Evolutionary conservation across 1,140 invertebrate species (phyloP).

Genomic region (Batillaria attramentaria): DNA sequence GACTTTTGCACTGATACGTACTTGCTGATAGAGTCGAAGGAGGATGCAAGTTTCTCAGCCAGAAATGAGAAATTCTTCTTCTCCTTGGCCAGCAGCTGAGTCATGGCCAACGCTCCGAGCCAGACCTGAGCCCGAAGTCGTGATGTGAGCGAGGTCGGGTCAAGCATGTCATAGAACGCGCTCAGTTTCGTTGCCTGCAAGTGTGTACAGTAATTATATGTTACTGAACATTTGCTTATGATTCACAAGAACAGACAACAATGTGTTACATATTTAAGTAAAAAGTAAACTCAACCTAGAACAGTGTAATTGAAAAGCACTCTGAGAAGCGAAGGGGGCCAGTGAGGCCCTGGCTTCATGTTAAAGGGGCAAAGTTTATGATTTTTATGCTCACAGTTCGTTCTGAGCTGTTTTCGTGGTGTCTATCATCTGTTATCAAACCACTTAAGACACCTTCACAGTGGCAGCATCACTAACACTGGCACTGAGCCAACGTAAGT

Average conservation of each 20-base stretch:
- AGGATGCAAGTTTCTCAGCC: slow-evolving; percentile 43
- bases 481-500: too few relatives aligned
- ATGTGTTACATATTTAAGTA: not conserved
- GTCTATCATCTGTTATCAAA: not conserved
- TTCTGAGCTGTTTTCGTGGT: not conserved
- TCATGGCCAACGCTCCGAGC: slow-evolving; percentile 43
- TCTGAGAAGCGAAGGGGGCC: too few relatives aligned
- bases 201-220: not conserved
- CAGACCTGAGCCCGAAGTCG: slow-evolving; percentile 35
- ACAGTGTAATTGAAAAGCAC: not conserved
- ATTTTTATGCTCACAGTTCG: too few relatives aligned
- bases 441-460: not conserved
- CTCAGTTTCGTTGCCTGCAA: slow-evolving; percentile 48
- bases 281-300: not conserved
- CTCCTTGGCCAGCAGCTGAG: slow-evolving; percentile 39
- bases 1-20: too few relatives aligned
- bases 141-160: slow-evolving; percentile 31
- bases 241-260: not conserved
- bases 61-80: slow-evolving; percentile 36
- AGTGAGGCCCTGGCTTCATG: too few relatives aligned
- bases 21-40: slow-evolving; percentile 42
- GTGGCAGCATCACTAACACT: not conserved
- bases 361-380: not conserved
- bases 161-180: slow-evolving; percentile 53
- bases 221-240: not conserved